These are phyloP conservation scores for Hapalemur alaotrensis DNA, from an alignment of 2,797 vertebrate species.

Conservation along the genomic window DNA sequence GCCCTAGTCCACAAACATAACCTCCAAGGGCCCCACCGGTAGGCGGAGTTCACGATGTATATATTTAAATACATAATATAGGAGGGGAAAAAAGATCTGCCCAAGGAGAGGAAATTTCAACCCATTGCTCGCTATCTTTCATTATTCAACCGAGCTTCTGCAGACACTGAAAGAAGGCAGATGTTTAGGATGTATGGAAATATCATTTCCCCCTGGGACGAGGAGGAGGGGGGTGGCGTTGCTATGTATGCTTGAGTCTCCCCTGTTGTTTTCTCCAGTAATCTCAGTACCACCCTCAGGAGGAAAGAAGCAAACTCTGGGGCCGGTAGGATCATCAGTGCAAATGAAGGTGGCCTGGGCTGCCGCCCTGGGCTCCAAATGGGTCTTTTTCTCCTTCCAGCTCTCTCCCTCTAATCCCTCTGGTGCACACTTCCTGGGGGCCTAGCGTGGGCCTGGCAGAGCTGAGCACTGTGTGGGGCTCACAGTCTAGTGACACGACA, in stretches of 20 bases:
- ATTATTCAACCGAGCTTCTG: conserved; percentile 53
- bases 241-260: background rate
- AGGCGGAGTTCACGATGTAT: background rate
- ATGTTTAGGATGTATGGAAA: conserved; percentile 63
- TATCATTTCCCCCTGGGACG: conserved; percentile 54
- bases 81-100: background rate
- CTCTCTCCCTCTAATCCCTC: background rate
- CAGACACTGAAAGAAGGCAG: conserved; percentile 31
- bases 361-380: background rate
- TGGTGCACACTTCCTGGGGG: background rate
- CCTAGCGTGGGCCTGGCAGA: background rate
- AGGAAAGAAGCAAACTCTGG: background rate
- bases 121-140: conserved; percentile 56
- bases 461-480: background rate
- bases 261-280: background rate
- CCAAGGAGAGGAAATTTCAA: conserved; percentile 61
- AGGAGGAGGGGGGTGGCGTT: background rate
- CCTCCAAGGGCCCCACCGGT: background rate
- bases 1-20: background rate
- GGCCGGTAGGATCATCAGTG: background rate
- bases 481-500: background rate
- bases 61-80: background rate
- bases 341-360: background rate
- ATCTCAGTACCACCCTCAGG: background rate
- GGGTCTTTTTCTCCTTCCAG: background rate